Percentiles rank a stretch among this genome's conserved stretches.
Evolutionary conservation across 1,140 invertebrate genomes (phyloP).

Genomic region (Diachasmimorpha longicaudata): DNA sequence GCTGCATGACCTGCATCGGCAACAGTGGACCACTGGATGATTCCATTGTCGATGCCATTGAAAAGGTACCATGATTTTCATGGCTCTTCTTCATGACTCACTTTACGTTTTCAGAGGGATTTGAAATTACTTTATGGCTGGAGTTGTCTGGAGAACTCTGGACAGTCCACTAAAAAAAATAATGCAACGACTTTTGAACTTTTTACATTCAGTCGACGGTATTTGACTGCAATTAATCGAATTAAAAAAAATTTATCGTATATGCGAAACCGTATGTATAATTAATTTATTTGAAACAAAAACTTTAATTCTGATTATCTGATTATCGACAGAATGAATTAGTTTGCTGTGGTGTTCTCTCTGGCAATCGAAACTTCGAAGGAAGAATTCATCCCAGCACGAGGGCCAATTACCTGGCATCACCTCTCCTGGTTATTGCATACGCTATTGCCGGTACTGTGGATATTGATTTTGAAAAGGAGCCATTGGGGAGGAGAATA

Average conservation of each 20-base stretch:
- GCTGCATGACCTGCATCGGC: constrained; percentile 99
- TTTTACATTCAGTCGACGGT: no score
- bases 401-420: constrained; percentile 95
- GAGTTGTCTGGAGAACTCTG: no score
- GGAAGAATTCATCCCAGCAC: constrained; percentile 96
- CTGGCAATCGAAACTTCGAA: constrained; percentile 97
- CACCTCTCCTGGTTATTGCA: constrained; percentile 93
- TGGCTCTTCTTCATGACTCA: background rate
- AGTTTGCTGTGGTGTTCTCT: constrained; percentile 93
- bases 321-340: constrained; percentile 74
- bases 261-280: no score
- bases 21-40: constrained; percentile 95
- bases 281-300: no score
- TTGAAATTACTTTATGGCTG: no score
- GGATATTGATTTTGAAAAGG: constrained; percentile 91
- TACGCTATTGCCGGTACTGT: constrained; percentile 95
- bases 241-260: no score
- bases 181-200: no score
- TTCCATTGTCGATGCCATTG: constrained; percentile 89
- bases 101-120: background rate
- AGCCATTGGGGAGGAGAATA: constrained; percentile 81
- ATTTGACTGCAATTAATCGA: no score
- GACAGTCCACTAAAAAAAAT: no score
- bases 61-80: no score
- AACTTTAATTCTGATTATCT: constrained; percentile 20